phyloP scores from a whole-genome alignment of 2,113 vertebrate species.

The Ranitomeya variabilis region DNA sequence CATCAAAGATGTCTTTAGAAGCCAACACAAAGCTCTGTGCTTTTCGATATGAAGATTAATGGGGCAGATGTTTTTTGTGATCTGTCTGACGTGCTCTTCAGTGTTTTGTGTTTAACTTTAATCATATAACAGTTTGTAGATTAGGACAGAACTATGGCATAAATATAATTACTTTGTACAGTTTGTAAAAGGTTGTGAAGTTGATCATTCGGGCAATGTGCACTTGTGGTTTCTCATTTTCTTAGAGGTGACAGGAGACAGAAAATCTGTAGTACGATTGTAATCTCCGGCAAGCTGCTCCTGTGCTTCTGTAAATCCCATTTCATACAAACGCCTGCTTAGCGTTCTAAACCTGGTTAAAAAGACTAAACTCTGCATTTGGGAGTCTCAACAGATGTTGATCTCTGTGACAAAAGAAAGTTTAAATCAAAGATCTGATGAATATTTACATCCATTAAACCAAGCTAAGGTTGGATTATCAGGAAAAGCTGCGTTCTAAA shows the following conservation, averaged over 20 bases:
- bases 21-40: too few relatives aligned
- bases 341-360: constrained; percentile 38
- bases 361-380: constrained; percentile 7
- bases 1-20: too few relatives aligned
- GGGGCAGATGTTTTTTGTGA: background rate
- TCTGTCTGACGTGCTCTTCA: background rate
- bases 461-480: background rate
- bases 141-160: background rate
- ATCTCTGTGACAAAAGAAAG: background rate
- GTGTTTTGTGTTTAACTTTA: too few relatives aligned
- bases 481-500: background rate
- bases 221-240: constrained; percentile 2
- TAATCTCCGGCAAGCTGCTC: constrained; percentile 51
- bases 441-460: constrained; percentile 17
- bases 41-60: too few relatives aligned
- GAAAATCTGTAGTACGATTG: constrained; percentile 31
- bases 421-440: constrained; percentile 9
- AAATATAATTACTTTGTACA: background rate
- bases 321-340: constrained; percentile 46
- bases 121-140: background rate
- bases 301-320: constrained; percentile 33
- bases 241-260: constrained; percentile 20
- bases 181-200: background rate
- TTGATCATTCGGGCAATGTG: constrained; percentile 2
- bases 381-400: constrained; percentile 21